Evolutionary conservation across 2,888 invertebrate genomes (phyloP).

Genomic region (Harmothoe impar): DNA sequence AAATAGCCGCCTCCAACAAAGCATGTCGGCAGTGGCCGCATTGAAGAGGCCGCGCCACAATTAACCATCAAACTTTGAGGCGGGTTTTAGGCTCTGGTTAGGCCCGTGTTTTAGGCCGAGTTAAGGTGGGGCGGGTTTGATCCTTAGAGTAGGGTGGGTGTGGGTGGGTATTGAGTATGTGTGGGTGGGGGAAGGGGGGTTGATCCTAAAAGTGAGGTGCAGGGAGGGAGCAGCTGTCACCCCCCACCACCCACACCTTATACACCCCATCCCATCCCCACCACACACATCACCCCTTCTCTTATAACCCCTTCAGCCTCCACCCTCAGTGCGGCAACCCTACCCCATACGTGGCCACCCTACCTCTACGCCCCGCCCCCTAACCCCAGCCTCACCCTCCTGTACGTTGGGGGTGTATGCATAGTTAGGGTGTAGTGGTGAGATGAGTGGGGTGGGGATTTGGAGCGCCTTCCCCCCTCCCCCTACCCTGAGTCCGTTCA

Average conservation of each 20-base stretch:
- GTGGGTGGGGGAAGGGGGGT: too few relatives aligned
- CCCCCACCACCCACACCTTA: not conserved
- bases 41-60: conserved; percentile 11
- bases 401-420: not conserved
- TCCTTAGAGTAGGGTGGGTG: not conserved
- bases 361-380: not conserved
- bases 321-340: not conserved
- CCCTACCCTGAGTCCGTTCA: not conserved
- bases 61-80: conserved; percentile 41
- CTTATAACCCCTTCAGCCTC: not conserved
- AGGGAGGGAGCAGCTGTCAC: conserved; percentile 9
- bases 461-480: not conserved
- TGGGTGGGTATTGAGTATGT: too few relatives aligned
- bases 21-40: not conserved
- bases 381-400: too few relatives aligned
- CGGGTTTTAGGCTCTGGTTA: not conserved
- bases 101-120: not conserved
- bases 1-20: conserved; percentile 20
- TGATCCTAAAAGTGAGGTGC: not conserved
- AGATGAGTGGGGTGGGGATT: not conserved
- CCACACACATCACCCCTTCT: not conserved
- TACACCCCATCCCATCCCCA: not conserved
- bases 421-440: not conserved
- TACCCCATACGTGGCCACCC: not conserved
- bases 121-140: conserved; percentile 16